Evolutionary conservation across 2,113 vertebrate genomes (phyloP).

Genomic region (Sisor rabdophorus): DNA sequence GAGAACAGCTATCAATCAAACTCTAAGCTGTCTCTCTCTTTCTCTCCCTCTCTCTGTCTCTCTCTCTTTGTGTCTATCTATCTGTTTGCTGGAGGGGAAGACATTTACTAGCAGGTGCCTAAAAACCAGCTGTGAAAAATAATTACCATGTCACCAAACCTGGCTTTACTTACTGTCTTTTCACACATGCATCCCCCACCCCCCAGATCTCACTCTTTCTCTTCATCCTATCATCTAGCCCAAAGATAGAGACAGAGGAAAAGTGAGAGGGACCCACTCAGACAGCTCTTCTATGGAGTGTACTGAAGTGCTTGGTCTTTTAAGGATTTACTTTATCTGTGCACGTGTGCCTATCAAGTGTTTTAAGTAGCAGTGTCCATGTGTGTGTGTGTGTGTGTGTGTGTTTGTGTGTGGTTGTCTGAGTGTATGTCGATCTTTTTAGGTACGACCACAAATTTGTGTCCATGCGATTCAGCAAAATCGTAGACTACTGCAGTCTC

Average conservation of each 20-base stretch:
- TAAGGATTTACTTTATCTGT: slow-evolving; percentile 37
- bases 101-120: slow-evolving; percentile 62
- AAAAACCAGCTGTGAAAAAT: slow-evolving; percentile 57
- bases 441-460: neutral
- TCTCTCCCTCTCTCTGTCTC: slow-evolving; percentile 4
- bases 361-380: slow-evolving; percentile 23
- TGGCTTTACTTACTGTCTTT: slow-evolving; percentile 45
- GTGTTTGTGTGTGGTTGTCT: slow-evolving; percentile 2
- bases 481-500: slow-evolving; percentile 38
- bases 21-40: slow-evolving; percentile 15
- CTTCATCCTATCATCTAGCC: slow-evolving; percentile 16
- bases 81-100: slow-evolving; percentile 62
- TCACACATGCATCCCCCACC: slow-evolving; percentile 40
- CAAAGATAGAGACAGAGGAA: slow-evolving; percentile 1
- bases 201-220: slow-evolving; percentile 30
- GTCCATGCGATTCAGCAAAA: slow-evolving; percentile 36
- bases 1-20: slow-evolving; percentile 48
- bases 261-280: slow-evolving; percentile 33
- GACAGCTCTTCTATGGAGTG: slow-evolving; percentile 39
- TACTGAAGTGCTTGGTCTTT: slow-evolving; percentile 41
- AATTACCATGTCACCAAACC: slow-evolving; percentile 48
- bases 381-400: slow-evolving; percentile 33
- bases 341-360: slow-evolving; percentile 26
- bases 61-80: slow-evolving; percentile 17
- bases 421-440: neutral